phyloP scores from a whole-genome alignment of 1,140 invertebrate genomes.

The Liolophura sinensis region DNA sequence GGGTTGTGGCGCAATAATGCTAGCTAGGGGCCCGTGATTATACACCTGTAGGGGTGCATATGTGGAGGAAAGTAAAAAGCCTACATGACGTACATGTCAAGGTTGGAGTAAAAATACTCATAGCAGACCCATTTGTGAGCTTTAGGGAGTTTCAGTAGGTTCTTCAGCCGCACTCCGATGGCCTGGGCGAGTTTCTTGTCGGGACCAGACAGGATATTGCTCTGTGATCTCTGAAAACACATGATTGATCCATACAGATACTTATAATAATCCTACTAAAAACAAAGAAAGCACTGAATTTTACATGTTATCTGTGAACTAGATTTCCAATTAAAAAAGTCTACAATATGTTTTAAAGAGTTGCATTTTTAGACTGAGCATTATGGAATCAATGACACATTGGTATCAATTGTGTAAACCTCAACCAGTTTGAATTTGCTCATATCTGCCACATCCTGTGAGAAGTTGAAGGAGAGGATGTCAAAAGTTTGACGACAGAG shows the following conservation, averaged over 20 bases:
- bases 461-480: not conserved
- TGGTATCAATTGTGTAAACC: too few relatives aligned
- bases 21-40: too few relatives aligned
- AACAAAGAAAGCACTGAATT: not conserved
- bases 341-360: not conserved
- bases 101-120: constrained; percentile 99
- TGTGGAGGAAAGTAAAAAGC: not conserved
- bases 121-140: constrained; percentile 99
- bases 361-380: constrained; percentile 3
- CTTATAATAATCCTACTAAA: not conserved
- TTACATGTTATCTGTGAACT: not conserved
- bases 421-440: too few relatives aligned
- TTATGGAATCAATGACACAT: not conserved
- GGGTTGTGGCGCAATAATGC: too few relatives aligned
- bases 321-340: not conserved
- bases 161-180: constrained; percentile 87
- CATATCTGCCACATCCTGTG: too few relatives aligned
- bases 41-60: too few relatives aligned
- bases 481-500: not conserved
- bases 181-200: constrained; percentile 79
- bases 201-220: constrained; percentile 23
- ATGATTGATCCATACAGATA: not conserved
- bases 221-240: constrained; percentile 15
- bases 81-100: constrained; percentile 73
- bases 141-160: constrained; percentile 97